Percentiles rank a stretch among this genome's conserved stretches.
These are phyloP conservation scores for Dasypogon diadema DNA, from an alignment of 2,888 invertebrate species.

Conservation along the genomic window DNA sequence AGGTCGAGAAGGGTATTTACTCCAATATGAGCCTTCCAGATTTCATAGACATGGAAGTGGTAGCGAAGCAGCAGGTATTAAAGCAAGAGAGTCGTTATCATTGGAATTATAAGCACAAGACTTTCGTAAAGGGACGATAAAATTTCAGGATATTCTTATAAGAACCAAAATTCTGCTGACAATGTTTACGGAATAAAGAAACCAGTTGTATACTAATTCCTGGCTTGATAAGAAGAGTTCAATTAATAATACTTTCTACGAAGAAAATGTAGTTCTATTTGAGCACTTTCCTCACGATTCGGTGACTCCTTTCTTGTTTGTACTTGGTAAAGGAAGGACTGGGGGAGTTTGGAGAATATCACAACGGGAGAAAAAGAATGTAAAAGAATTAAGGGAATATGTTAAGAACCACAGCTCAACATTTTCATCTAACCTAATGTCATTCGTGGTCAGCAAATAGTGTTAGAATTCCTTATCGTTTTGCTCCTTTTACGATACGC, in stretches of 20 bases:
- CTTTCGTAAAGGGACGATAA: conserved; percentile 70
- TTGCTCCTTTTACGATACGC: no score
- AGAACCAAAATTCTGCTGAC: conserved; percentile 69
- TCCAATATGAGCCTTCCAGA: conserved; percentile 67
- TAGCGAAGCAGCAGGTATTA: conserved; percentile 69
- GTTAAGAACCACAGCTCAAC: no score
- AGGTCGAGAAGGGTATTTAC: conserved; percentile 66
- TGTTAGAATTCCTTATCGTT: no score
- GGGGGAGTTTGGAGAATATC: no score
- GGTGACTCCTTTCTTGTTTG: no score
- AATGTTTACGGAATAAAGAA: conserved; percentile 68
- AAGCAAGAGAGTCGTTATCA: no score
- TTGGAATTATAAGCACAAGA: conserved; percentile 70
- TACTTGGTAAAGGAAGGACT: no score
- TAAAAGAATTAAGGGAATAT: no score
- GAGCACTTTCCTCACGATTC: conserved; percentile 37
- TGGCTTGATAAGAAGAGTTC: background rate
- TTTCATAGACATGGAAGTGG: conserved; percentile 69
- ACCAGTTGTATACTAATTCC: background rate
- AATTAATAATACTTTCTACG: conserved; percentile 60
- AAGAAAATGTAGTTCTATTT: conserved; percentile 56
- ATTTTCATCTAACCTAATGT: no score
- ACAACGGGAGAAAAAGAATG: no score
- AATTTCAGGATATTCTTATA: conserved; percentile 71
- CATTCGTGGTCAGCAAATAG: no score